phyloP scores from a whole-genome alignment of 2,113 vertebrate species.

The Malurus alboscapulatus region DNA sequence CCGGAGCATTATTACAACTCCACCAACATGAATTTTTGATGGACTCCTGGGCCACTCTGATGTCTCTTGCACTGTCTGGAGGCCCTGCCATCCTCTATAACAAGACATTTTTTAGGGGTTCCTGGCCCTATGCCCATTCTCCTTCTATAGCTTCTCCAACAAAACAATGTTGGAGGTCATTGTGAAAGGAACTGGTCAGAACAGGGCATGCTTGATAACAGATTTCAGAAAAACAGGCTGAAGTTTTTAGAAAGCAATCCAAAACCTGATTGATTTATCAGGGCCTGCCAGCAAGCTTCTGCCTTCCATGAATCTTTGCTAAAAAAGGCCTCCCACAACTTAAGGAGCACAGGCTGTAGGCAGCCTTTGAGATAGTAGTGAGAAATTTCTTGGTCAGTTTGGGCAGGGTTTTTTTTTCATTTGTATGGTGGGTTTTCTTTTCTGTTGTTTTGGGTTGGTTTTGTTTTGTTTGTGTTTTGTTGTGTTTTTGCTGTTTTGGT shows the following conservation, averaged over 20 bases:
- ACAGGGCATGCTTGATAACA: not conserved
- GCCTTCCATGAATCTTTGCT: not conserved
- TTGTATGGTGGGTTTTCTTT: not conserved
- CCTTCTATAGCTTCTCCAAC: not conserved
- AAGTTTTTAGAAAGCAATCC: constrained; percentile 18
- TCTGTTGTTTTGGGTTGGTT: too few species aligned
- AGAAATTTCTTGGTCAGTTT: not conserved
- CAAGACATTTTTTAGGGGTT: not conserved
- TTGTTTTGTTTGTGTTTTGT: not conserved
- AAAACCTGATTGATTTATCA: constrained; percentile 37
- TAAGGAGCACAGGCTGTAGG: not conserved
- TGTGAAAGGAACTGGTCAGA: not conserved
- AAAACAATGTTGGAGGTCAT: not conserved
- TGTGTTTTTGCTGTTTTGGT: not conserved
- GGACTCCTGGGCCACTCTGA: not conserved
- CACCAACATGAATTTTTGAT: not conserved
- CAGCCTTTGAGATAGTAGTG: not conserved
- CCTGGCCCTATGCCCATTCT: not conserved
- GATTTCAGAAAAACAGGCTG: not conserved
- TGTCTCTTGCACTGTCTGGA: not conserved
- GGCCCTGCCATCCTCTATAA: not conserved
- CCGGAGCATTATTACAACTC: not conserved
- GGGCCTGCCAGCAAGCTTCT: not conserved
- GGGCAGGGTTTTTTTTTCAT: too few species aligned
- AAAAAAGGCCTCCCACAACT: not conserved